Conservation (phyloP, 2,113 vertebrate genomes). For the Pangasianodon hypophthalmus region DNA sequence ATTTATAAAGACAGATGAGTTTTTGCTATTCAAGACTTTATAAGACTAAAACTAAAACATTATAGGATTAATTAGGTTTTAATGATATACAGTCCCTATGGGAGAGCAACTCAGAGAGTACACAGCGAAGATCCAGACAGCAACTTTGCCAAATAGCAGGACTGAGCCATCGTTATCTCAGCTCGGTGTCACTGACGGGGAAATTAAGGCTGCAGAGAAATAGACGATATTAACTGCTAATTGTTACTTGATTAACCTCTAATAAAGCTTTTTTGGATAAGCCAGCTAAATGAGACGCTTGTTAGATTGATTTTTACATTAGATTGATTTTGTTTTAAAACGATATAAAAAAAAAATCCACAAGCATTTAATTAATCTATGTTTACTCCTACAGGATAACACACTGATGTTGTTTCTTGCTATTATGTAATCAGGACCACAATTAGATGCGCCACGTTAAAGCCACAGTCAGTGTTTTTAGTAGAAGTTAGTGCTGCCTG, state of each 20-base stretch:
- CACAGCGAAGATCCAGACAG: background rate
- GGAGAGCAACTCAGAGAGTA: background rate
- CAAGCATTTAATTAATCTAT: background rate
- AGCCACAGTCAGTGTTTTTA: background rate
- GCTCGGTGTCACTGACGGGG: background rate
- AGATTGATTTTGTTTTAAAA: background rate
- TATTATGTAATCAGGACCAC: background rate
- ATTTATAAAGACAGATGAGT: background rate
- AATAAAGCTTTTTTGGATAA: background rate
- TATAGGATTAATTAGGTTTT: background rate
- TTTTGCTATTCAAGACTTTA: background rate
- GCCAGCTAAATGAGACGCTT: background rate
- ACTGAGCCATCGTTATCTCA: background rate
- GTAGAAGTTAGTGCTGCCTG: background rate
- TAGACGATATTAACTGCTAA: background rate
- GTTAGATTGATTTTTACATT: background rate
- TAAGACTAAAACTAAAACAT: background rate
- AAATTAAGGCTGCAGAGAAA: background rate
- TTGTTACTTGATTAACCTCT: background rate
- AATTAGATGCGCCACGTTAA: background rate
- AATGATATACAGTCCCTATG: background rate
- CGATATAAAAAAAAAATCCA: background rate
- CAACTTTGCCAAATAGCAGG: background rate
- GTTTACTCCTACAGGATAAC: background rate
- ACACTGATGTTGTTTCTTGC: background rate